Base-by-base conservation (phyloP, 2,113 vertebrate genomes). In the Hassar affinis region DNA sequence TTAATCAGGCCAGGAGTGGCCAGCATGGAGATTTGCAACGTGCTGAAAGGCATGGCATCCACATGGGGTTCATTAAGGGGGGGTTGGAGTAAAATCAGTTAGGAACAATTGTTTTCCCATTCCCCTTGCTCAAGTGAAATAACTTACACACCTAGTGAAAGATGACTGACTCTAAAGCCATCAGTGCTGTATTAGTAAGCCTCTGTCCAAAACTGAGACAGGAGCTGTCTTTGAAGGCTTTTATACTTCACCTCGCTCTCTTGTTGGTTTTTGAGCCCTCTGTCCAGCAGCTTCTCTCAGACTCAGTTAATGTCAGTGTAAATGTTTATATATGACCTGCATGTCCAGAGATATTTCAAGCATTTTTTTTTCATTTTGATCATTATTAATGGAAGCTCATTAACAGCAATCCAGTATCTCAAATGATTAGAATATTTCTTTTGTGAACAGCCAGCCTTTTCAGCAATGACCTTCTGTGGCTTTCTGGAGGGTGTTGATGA, bases 31-130 rank as follows among this genome's bases (percentile, higher is more conserved):
- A 94, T 93, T 92, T 93, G 93, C 92, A 92, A 92, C 90, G 92
- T 92, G 93, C 93, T 94, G 93, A 94, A 94, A 94, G 92, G 93
- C 91, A 90, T 80, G 88, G 79, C 52, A 64, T 90, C 92, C 94
- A 95, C 92, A 94, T 95, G 94, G 92, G 90, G 89, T 94, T 94
- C 91, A 94, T 94, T 95, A 95, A n/a, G 82, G 87, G 88, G 91
- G 88, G 91, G 92, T 92, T 93, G 90, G 89, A 84, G 92, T 84
- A 89, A 94, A 94, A 94, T 94, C 91, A 94, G 92, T 93, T 93
- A 94, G 89, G 90, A 94, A 93, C 93, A 94, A 93, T 94, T 94
- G 93, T 94, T 94, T 94, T 94, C 91, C 92, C 94, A 93, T 91
- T 93, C 88, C 85, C 85, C 88, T 87, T 82, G 87, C 89, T 93